Percentiles rank a stretch among this genome's conserved stretches.
Evolutionary conservation across 2,888 invertebrate genomes (phyloP).

Genomic region (Unio pictorum): DNA sequence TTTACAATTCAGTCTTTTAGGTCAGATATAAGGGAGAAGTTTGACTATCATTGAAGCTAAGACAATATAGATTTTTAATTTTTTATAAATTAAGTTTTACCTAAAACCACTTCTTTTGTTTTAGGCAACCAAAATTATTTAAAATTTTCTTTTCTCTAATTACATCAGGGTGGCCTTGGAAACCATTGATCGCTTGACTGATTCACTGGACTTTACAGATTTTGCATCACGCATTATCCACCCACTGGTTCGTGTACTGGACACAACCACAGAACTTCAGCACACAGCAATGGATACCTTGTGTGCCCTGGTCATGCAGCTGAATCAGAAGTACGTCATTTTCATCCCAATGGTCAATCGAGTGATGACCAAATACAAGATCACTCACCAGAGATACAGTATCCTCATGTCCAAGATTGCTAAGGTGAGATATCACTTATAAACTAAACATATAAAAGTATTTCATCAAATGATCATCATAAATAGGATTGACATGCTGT

Average conservation of each 20-base stretch:
- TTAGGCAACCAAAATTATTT: too few species aligned
- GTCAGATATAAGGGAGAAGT: too few species aligned
- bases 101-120: too few species aligned
- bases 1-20: too few species aligned
- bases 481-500: too few species aligned
- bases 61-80: too few species aligned
- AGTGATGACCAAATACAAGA: slow-evolving; percentile 73
- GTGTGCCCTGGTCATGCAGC: slow-evolving; percentile 87
- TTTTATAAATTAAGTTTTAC: too few species aligned
- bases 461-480: too few species aligned
- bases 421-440: slow-evolving; percentile 55
- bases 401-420: slow-evolving; percentile 76
- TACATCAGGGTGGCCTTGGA: slow-evolving; percentile 74
- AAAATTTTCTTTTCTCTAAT: too few species aligned
- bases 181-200: slow-evolving; percentile 91
- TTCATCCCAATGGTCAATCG: slow-evolving; percentile 94
- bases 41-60: too few species aligned
- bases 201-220: slow-evolving; percentile 92
- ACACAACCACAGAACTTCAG: slow-evolving; percentile 82
- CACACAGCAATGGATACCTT: slow-evolving; percentile 90
- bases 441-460: too few species aligned
- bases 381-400: slow-evolving; percentile 83
- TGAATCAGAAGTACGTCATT: slow-evolving; percentile 91
- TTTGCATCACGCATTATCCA: slow-evolving; percentile 94
- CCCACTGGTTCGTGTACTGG: slow-evolving; percentile 88